phyloP scores from a whole-genome alignment of 2,113 vertebrate genomes.

The Neodontobutis hainanensis region DNA sequence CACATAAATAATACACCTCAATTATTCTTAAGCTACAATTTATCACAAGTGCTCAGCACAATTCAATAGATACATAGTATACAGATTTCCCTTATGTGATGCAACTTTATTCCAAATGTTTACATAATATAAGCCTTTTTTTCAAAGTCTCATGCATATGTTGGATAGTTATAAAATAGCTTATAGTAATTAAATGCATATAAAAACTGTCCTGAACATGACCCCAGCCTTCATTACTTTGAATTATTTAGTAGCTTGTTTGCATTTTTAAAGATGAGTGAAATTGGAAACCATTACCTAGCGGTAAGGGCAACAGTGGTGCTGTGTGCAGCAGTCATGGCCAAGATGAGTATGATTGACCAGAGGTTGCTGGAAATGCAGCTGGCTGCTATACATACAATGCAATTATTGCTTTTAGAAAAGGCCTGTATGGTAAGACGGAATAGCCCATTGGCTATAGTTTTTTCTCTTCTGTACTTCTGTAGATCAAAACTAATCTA shows the following conservation, averaged over 20 bases:
- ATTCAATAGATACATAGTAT: too few relatives aligned
- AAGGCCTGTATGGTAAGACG: constrained; percentile 47
- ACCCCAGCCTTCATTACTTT: neutral
- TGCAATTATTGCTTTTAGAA: constrained; percentile 54
- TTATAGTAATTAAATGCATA: too few relatives aligned
- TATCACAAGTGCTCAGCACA: too few relatives aligned
- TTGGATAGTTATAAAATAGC: too few relatives aligned
- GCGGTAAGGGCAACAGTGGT: constrained; percentile 40
- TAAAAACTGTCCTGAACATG: neutral
- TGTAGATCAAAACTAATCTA: constrained; percentile 8
- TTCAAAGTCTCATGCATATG: too few relatives aligned
- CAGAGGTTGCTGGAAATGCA: constrained; percentile 64
- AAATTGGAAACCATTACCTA: constrained; percentile 39
- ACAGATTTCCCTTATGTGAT: too few relatives aligned
- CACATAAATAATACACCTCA: too few relatives aligned
- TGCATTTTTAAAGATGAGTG: constrained; percentile 54
- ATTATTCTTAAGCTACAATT: too few relatives aligned
- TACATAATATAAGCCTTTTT: too few relatives aligned
- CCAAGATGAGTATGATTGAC: constrained; percentile 66
- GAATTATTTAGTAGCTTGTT: constrained; percentile 54
- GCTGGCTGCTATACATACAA: constrained; percentile 53
- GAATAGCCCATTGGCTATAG: neutral
- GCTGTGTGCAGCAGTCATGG: constrained; percentile 40
- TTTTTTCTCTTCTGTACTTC: neutral
- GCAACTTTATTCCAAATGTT: too few relatives aligned